A percentile compares a stretch with the other conserved stretches of the same genome.
Conservation (phyloP, 2,113 vertebrate species). For the Cepphus grylle region DNA sequence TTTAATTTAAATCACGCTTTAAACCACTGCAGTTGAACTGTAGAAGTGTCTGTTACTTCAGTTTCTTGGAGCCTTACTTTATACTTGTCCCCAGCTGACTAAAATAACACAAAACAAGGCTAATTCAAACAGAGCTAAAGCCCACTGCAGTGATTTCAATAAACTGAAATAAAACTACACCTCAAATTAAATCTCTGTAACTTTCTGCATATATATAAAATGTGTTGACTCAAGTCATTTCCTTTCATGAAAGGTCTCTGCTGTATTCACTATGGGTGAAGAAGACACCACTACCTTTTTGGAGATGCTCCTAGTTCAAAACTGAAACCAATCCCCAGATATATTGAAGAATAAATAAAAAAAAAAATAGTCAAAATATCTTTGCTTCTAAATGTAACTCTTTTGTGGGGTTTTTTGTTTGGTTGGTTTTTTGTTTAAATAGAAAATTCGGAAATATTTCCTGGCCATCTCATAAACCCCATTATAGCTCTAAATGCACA, state of each 20-base stretch:
- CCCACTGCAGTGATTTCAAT: conserved; percentile 2
- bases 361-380: background rate
- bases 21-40: background rate
- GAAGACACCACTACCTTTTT: background rate
- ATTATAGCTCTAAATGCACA: background rate
- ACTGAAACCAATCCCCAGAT: background rate
- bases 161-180: conserved; percentile 31
- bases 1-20: conserved; percentile 34
- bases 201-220: background rate
- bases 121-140: conserved; percentile 30
- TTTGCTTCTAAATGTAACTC: background rate
- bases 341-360: background rate
- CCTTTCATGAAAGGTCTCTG: background rate
- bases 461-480: background rate
- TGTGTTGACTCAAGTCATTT: background rate
- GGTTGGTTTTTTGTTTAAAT: background rate
- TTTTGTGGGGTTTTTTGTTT: background rate
- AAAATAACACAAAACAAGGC: background rate
- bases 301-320: background rate
- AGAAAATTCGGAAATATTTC: background rate
- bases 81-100: background rate
- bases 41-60: background rate
- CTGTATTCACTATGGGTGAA: background rate
- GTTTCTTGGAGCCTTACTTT: conserved; percentile 2
- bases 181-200: background rate